Evolutionary conservation across 2,797 vertebrate species (phyloP).

Genomic region (Phaenicophaeus curvirostris): DNA sequence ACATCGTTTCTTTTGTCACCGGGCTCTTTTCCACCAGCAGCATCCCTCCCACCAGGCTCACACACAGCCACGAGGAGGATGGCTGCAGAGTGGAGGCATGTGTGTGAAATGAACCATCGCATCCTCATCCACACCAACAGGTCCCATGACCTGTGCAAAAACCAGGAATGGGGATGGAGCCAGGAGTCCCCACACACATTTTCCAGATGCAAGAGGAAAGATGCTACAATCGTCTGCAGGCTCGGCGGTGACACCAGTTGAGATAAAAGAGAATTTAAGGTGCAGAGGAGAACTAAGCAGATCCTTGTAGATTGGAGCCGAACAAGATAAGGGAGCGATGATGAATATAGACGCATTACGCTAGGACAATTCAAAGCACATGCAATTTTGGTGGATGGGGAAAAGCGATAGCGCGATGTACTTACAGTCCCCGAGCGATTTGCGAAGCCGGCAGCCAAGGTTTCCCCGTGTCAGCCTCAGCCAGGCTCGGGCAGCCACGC

Average conservation of each 20-base stretch:
- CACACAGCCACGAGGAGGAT: accelerated
- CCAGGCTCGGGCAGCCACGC: neutral
- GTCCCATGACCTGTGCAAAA: accelerated
- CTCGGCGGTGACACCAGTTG: neutral
- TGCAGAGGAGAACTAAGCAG: constrained; percentile 45
- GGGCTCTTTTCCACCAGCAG: accelerated
- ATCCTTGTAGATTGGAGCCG: constrained; percentile 14
- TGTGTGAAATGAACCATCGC: accelerated
- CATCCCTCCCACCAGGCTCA: too few species aligned
- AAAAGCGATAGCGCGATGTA: neutral
- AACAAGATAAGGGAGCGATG: constrained; percentile 40
- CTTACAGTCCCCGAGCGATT: neutral
- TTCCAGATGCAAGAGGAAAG: neutral
- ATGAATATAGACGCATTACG: constrained; percentile 27
- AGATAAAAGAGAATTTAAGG: constrained; percentile 53
- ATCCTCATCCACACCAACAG: accelerated
- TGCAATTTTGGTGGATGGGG: constrained; percentile 20
- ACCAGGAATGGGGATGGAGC: neutral
- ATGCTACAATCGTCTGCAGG: neutral
- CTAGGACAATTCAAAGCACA: constrained; percentile 43
- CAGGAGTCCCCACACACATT: accelerated
- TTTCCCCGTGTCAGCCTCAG: neutral
- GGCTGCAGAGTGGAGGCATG: neutral
- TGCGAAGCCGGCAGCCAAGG: neutral
- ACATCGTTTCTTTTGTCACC: neutral